A percentile compares a stretch with the other conserved stretches of the same genome.
These are phyloP conservation scores for Enteromius mattozi DNA, from an alignment of 2,797 vertebrate genomes.

Conservation along the genomic window DNA sequence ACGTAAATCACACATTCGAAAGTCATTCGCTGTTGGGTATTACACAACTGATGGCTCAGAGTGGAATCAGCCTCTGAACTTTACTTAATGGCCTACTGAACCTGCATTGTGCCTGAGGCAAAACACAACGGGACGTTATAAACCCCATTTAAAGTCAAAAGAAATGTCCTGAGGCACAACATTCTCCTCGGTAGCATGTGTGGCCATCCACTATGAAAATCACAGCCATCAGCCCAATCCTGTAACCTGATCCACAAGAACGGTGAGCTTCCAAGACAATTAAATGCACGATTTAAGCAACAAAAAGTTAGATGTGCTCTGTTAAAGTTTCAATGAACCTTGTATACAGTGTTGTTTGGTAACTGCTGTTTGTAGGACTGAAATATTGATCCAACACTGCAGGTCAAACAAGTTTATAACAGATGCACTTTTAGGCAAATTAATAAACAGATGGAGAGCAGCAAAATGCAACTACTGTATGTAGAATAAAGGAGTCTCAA, in stretches of 20 bases:
- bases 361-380: background rate
- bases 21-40: background rate
- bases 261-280: conserved; percentile 5
- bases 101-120: background rate
- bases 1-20: background rate
- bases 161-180: conserved; percentile 24
- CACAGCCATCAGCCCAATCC: background rate
- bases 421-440: background rate
- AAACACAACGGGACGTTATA: conserved; percentile 38
- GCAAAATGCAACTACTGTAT: background rate
- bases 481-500: background rate
- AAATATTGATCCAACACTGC: background rate
- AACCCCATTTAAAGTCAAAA: conserved; percentile 15
- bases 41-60: conserved; percentile 30
- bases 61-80: conserved; percentile 29
- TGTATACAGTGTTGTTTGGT: background rate
- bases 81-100: conserved; percentile 28
- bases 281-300: background rate
- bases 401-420: background rate
- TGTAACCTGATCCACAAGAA: conserved; percentile 21
- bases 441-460: background rate
- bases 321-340: background rate
- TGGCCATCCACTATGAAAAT: background rate
- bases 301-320: background rate
- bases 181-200: background rate